Percentiles rank a stretch among this genome's conserved stretches.
Conservation (phyloP, 1,140 invertebrate genomes). For the Nautilus pompilius region DNA sequence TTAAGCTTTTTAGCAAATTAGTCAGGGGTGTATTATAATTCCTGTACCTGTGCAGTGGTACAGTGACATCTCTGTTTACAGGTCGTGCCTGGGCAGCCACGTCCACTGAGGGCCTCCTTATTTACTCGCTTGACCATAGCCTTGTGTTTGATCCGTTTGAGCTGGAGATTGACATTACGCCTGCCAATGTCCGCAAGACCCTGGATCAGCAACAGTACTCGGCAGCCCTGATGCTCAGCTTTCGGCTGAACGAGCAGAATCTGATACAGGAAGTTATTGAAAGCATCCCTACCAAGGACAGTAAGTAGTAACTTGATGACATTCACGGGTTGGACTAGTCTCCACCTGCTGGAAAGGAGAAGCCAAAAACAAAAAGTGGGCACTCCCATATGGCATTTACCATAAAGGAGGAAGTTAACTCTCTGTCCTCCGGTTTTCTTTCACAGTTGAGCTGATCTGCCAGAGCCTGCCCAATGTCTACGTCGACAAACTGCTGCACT, state of each 20-base stretch:
- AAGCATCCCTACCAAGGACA: constrained; percentile 69
- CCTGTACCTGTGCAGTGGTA: too few species aligned
- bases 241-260: constrained; percentile 80
- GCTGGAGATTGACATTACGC: constrained; percentile 78
- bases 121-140: constrained; percentile 82
- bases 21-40: too few species aligned
- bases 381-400: too few species aligned
- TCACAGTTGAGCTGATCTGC: constrained; percentile 75
- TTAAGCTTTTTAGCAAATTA: too few species aligned
- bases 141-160: constrained; percentile 82
- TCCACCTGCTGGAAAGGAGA: neutral
- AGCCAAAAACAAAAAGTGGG: too few species aligned
- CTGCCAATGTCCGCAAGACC: constrained; percentile 60
- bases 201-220: constrained; percentile 66
- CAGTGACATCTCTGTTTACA: too few species aligned
- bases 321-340: neutral
- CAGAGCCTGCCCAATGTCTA: constrained; percentile 70
- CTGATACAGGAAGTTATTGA: constrained; percentile 84
- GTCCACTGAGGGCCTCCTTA: constrained; percentile 88
- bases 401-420: neutral
- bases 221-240: constrained; percentile 76
- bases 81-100: constrained; percentile 85
- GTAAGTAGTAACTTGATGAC: constrained; percentile 67
- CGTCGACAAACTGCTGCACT: constrained; percentile 69
- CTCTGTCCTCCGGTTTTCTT: constrained; percentile 18